Percentiles rank a stretch among this genome's conserved stretches.
These are phyloP conservation scores for Tethea ocularis DNA, from an alignment of 2,888 invertebrate genomes.

Conservation along the genomic window DNA sequence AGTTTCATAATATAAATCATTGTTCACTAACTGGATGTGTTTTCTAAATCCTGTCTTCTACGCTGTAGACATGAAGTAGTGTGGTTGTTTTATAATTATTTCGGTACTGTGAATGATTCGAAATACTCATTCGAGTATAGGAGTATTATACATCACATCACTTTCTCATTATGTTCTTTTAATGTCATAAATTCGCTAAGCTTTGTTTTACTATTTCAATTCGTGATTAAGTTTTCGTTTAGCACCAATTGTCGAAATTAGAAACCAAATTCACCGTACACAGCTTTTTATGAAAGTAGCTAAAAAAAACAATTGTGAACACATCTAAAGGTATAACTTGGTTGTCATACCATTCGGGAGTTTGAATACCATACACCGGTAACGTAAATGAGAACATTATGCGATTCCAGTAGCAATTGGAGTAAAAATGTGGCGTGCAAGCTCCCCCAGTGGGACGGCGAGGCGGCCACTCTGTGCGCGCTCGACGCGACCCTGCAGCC, in stretches of 20 bases:
- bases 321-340: no score
- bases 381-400: not conserved
- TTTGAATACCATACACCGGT: not conserved
- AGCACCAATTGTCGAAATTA: not conserved
- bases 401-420: slow-evolving; percentile 79
- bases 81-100: not conserved
- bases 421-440: slow-evolving; percentile 68
- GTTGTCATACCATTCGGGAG: not conserved
- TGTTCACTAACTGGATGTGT: not conserved
- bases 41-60: not conserved
- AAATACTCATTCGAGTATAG: not conserved
- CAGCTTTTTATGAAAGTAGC: not conserved
- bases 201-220: not conserved
- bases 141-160: no score
- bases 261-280: not conserved
- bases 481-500: slow-evolving; percentile 59
- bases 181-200: not conserved
- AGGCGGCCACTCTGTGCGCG: slow-evolving; percentile 71
- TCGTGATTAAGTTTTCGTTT: not conserved
- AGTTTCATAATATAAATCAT: no score
- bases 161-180: not conserved
- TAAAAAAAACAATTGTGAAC: no score
- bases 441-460: slow-evolving; percentile 77
- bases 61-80: not conserved
- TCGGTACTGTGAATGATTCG: not conserved